Evolutionary conservation across 1,140 invertebrate genomes (phyloP), one percentile per base, ranked within the genome.

Genomic region (Monomorium pharaonis): DNA sequence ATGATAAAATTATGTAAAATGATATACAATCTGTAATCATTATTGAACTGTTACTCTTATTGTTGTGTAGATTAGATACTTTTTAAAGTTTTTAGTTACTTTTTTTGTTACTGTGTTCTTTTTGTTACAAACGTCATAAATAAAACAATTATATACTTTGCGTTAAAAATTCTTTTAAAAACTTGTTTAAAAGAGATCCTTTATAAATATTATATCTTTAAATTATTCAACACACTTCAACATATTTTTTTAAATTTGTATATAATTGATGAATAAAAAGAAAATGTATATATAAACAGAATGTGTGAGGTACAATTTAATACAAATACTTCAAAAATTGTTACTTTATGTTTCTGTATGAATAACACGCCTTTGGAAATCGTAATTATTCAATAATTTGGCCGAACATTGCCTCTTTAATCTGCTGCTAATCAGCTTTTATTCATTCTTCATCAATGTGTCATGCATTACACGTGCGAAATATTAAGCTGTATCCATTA

Each of bases 381-480:
- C 42, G 14, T 47, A 84, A 6, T 21, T 37, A 10, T 21, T 33
- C 37, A 69, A 5, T 72, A 70, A 72, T 54, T 63, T 84, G 56
- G 18, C 24, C 12, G 14, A 33, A 83, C 44, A 16, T 62, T 49
- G 49, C 69, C 86, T 88, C 16, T 51, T 89, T 81, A 60, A 75
- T n/a, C 12, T 54, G 24, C 7, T 69, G 12, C 27, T 56, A 60
- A 74, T 60, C 27, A n/a, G 30, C 30, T 37, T 78, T 72, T 0
- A 6, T 56, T 70, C 16, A 24, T 44, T 74, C 30, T 18, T 21
- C 10, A 24, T 24, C 14, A 72, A 21, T 6, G 27, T 44, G 24
- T 24, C 12, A 37, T 74, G 24, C 44, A 24, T 87, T 49, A 67
- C 1, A n/a, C 47, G 3, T 47, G 44, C 33, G 42, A 75, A 42